A percentile compares a stretch with the other conserved stretches of the same genome.
These are phyloP conservation scores for Eupsittula cactorum DNA, from an alignment of 2,113 vertebrate genomes.

Conservation along the genomic window DNA sequence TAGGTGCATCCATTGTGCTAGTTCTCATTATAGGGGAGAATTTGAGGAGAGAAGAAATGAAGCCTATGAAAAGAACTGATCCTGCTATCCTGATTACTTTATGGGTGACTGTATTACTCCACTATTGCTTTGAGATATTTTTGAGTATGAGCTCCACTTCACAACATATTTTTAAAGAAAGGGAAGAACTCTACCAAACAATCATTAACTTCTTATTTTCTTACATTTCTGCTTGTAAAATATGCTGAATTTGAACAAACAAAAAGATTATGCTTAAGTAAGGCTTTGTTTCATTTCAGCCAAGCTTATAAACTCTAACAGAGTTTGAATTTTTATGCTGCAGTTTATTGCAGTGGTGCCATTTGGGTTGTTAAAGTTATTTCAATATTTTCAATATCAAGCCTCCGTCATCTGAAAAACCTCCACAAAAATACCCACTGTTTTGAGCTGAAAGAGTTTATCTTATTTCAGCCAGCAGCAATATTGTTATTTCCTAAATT, in stretches of 20 bases:
- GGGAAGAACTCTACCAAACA: not conserved
- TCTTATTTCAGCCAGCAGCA: not conserved
- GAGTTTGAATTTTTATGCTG: constrained; percentile 2
- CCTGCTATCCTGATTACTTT: not conserved
- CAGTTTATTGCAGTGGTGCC: not conserved
- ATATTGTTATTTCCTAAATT: not conserved
- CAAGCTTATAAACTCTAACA: not conserved
- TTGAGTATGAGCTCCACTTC: not conserved
- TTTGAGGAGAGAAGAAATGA: not conserved
- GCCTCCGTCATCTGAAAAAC: not conserved
- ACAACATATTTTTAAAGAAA: not conserved
- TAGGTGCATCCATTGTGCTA: not conserved
- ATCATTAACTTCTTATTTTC: not conserved
- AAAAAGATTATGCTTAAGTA: constrained; percentile 16
- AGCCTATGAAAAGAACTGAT: not conserved
- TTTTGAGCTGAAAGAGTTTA: not conserved
- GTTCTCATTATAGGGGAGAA: not conserved
- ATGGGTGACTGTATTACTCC: not conserved
- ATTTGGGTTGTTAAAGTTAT: constrained; percentile 36
- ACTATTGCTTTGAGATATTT: not conserved
- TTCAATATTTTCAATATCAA: constrained; percentile 29
- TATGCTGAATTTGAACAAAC: not conserved
- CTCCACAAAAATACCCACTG: not conserved
- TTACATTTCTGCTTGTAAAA: not conserved
- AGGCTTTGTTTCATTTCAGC: constrained; percentile 26